A percentile compares a stretch with the other conserved stretches of the same genome.
Conservation (phyloP, 2,888 invertebrate species). For the Andrena trimmerana region DNA sequence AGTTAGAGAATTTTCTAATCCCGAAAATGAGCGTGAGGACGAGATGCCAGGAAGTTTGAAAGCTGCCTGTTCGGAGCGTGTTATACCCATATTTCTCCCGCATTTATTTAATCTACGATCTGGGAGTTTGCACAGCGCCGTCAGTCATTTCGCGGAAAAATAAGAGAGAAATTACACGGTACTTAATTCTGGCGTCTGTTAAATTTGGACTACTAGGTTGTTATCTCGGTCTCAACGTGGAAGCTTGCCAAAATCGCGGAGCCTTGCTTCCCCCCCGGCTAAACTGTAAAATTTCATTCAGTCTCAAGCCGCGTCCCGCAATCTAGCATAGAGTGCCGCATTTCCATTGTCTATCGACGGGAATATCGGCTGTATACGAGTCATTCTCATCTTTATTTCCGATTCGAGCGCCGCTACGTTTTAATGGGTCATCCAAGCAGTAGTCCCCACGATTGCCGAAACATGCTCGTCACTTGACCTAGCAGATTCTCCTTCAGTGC, state of each 20-base stretch:
- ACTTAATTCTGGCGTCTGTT: conserved; percentile 57
- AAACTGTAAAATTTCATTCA: conserved; percentile 59
- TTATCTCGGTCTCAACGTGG: conserved; percentile 46
- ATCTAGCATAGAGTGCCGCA: conserved; percentile 11
- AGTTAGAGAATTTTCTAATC: background rate
- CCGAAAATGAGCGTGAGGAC: conserved; percentile 13
- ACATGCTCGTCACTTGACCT: conserved; percentile 56
- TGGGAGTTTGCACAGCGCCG: conserved; percentile 38
- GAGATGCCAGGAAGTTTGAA: conserved; percentile 45
- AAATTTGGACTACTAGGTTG: conserved; percentile 53
- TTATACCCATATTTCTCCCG: conserved; percentile 18
- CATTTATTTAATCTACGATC: conserved; percentile 52
- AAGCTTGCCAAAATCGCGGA: conserved; percentile 49
- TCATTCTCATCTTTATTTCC: conserved; percentile 33
- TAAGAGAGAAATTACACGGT: conserved; percentile 56
- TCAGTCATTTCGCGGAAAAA: conserved; percentile 55
- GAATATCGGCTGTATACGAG: background rate
- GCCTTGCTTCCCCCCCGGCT: conserved; percentile 22
- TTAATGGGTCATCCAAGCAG: conserved; percentile 5
- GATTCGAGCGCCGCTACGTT: conserved; percentile 25
- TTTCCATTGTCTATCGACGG: conserved; percentile 40
- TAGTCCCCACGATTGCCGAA: conserved; percentile 48
- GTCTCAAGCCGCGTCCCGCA: conserved; percentile 26
- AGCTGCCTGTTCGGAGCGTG: background rate
- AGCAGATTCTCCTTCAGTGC: conserved; percentile 48